These are phyloP conservation scores for Noctuana brunneofusca DNA, from an alignment of 2,888 invertebrate species.

Conservation along the genomic window DNA sequence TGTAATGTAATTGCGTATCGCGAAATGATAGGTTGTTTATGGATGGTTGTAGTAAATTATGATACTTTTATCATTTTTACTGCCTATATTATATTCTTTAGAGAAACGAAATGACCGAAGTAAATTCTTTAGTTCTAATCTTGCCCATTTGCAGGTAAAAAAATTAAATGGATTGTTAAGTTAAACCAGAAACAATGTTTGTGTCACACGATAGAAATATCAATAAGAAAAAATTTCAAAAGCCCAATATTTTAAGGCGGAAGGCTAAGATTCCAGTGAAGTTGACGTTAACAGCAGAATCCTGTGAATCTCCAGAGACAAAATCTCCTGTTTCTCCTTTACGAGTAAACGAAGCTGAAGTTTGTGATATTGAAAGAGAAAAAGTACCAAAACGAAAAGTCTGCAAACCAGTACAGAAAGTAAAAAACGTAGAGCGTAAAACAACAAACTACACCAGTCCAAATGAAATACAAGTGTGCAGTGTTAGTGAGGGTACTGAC, in stretches of 20 bases:
- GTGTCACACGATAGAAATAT: slow-evolving; percentile 58
- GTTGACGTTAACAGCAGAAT: slow-evolving; percentile 40
- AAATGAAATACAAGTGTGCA: slow-evolving; percentile 28
- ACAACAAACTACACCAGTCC: slow-evolving; percentile 10
- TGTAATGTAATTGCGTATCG: too few species aligned
- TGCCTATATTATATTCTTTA: not conserved
- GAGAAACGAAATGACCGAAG: not conserved
- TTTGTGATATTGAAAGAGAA: slow-evolving; percentile 33
- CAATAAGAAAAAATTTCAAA: slow-evolving; percentile 64
- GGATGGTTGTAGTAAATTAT: too few species aligned
- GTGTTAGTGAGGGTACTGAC: not conserved
- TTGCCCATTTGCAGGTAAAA: not conserved
- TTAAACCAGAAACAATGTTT: slow-evolving; percentile 53
- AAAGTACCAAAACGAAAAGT: slow-evolving; percentile 33
- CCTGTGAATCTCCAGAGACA: slow-evolving; percentile 45
- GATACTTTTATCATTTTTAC: not conserved
- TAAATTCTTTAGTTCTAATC: not conserved
- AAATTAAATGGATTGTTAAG: slow-evolving; percentile 1
- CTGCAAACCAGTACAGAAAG: slow-evolving; percentile 17
- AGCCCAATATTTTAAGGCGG: slow-evolving; percentile 72
- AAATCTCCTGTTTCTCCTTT: slow-evolving; percentile 40
- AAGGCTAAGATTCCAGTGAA: slow-evolving; percentile 49
- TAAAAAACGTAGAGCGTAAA: not conserved
- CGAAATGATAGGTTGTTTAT: not conserved
- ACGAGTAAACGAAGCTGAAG: slow-evolving; percentile 36